A percentile compares a stretch with the other conserved stretches of the same genome.
These are phyloP conservation scores for Zonitis immaculata DNA, from an alignment of 2,888 invertebrate genomes.

Conservation along the genomic window DNA sequence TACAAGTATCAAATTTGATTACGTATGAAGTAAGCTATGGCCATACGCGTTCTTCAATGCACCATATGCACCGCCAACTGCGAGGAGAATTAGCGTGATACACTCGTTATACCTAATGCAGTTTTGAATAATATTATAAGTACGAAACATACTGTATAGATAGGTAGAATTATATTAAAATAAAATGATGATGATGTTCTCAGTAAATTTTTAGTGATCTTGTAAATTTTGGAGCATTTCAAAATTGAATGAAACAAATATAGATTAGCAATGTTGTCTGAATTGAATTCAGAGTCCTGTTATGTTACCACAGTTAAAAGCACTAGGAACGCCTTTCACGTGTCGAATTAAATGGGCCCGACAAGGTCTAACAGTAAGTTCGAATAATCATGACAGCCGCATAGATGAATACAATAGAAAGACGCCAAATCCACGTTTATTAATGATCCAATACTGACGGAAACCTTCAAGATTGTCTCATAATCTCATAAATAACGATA, in stretches of 20 bases:
- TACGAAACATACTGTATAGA: no score
- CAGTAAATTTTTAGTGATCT: background rate
- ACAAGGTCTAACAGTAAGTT: constrained; percentile 42
- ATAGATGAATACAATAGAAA: constrained; percentile 43
- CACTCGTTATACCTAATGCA: no score
- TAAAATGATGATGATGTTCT: no score
- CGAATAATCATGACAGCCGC: constrained; percentile 44
- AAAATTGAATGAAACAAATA: constrained; percentile 29
- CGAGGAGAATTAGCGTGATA: no score
- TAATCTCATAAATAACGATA: constrained; percentile 30
- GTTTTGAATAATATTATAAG: no score
- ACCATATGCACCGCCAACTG: no score
- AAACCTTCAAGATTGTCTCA: constrained; percentile 25
- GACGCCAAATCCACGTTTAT: constrained; percentile 43
- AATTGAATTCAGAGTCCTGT: constrained; percentile 25
- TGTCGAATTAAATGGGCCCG: constrained; percentile 44
- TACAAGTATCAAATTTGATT: no score
- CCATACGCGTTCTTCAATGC: no score
- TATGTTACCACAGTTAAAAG: constrained; percentile 34
- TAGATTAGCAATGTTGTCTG: constrained; percentile 35
- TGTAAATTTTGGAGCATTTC: constrained; percentile 12
- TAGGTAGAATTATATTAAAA: no score
- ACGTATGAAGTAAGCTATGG: no score
- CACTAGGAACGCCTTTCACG: constrained; percentile 43
- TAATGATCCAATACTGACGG: constrained; percentile 33